A percentile compares a stretch with the other conserved stretches of the same genome.
These are phyloP conservation scores for Phrynosoma blainvillii DNA, from an alignment of 2,113 vertebrate genomes.

Conservation along the genomic window DNA sequence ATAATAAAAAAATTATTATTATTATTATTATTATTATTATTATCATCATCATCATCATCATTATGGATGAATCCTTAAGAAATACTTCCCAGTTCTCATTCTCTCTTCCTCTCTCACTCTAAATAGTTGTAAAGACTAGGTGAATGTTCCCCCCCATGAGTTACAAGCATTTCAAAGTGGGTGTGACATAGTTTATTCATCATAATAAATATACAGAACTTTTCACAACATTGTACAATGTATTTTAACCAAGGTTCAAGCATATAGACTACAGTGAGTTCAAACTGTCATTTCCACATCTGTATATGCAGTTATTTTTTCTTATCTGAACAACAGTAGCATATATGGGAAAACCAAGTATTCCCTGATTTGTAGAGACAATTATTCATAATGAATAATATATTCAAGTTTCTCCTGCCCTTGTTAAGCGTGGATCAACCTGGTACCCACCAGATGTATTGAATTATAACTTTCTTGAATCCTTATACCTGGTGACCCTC, in stretches of 20 bases:
- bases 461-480: too few species aligned
- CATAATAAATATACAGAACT: not conserved
- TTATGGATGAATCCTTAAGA: not conserved
- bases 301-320: not conserved
- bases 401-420: not conserved
- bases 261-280: slow-evolving; percentile 23
- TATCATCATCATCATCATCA: too few species aligned
- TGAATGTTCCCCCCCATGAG: not conserved
- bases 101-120: not conserved
- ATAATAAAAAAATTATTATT: too few species aligned
- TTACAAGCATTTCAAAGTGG: not conserved
- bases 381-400: not conserved
- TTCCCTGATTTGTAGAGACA: not conserved
- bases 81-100: not conserved
- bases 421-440: not conserved
- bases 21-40: too few species aligned
- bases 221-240: not conserved
- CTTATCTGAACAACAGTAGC: not conserved
- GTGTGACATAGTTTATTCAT: not conserved
- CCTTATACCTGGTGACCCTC: not conserved
- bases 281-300: not conserved
- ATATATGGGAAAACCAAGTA: not conserved
- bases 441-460: too few species aligned
- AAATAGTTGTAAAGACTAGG: not conserved
- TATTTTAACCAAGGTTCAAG: slow-evolving; percentile 37